phyloP scores from a whole-genome alignment of 2,113 vertebrate species.

The Lophura nycthemera region DNA sequence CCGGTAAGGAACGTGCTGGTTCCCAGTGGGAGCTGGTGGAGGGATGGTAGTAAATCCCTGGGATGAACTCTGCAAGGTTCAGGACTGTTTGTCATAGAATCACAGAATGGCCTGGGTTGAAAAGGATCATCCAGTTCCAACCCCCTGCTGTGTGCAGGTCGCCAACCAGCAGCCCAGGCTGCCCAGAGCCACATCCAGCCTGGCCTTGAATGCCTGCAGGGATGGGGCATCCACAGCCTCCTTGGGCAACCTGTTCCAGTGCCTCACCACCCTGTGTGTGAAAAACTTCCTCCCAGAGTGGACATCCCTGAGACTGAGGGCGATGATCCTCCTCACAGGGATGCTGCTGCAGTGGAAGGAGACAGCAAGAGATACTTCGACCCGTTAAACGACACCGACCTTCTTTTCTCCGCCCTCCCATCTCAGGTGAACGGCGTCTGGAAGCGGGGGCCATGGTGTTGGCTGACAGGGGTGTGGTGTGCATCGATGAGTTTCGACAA shows the following conservation, averaged over 20 bases:
- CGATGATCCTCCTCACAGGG: neutral
- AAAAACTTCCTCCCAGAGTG: too few relatives aligned
- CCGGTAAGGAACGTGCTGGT: constrained; percentile 76
- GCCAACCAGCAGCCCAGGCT: too few relatives aligned
- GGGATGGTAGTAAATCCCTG: neutral
- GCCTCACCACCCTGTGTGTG: too few relatives aligned
- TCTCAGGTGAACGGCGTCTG: constrained; percentile 89
- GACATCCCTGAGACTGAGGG: neutral
- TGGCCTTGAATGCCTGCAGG: too few relatives aligned
- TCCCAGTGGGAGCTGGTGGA: neutral
- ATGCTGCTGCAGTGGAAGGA: neutral
- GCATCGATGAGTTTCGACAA: constrained; percentile 99
- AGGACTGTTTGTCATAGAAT: neutral
- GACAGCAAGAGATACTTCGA: fast-evolving
- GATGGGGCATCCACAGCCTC: too few relatives aligned
- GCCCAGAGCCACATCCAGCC: too few relatives aligned
- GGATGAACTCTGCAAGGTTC: neutral
- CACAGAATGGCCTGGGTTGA: too few relatives aligned
- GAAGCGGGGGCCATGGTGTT: constrained; percentile 98
- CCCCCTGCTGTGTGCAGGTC: too few relatives aligned
- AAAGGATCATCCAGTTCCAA: too few relatives aligned
- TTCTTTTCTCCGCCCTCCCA: fast-evolving
- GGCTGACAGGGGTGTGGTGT: constrained; percentile 94
- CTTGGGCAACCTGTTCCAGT: too few relatives aligned
- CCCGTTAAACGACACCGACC: fast-evolving